Base-by-base conservation (phyloP, 2,797 vertebrate genomes). In the Alosa sapidissima region DNA sequence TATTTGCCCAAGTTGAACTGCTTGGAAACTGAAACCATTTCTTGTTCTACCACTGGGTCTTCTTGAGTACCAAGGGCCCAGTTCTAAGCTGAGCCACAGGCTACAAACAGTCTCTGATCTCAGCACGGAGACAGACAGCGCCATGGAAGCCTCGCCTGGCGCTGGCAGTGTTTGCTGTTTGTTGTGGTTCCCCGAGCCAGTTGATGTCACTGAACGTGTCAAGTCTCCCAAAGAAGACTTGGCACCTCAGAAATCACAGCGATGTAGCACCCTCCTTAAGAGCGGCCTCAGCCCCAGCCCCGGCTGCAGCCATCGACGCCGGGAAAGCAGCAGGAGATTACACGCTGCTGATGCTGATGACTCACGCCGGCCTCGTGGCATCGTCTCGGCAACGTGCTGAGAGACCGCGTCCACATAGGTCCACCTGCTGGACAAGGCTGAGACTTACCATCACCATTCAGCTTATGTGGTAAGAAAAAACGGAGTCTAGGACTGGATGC, bases 41-140 rank as follows among this genome's bases (percentile, higher is more conserved):
- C 6, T 78, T 47, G 72, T 47, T n/a, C 72, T 47, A 47, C 72
- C 36, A 47, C 36, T 47, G 72, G 36, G 72, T 78, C 36, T 78
- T 47, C 16, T 36, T 8, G 72, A 78, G 72, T 78, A 78, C 72
- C 72, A 47, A 78, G 72, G 72, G 36, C 41, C 36, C 21, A 45
- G 41, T 45, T 78, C 72, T 47, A 78, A 78, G 72, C 19, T 45
- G 72, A 78, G 72, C 72, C 72, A 78, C 72, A n/a, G 72, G 72
- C 72, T 78, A 78, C 72, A 47, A 19, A 47, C 36, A 19, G 36
- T 8, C 5, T 75, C 33, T 75, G 68, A 75, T 75, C 68, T 75
- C 68, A 41, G 33, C 36, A 2, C 4, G 36, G 33, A 75, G 68
- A 75, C 16, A 28, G 33, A 78, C 72, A 78, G 72, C 1, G 13